Percentiles rank a stretch among this genome's conserved stretches.
Evolutionary conservation across 2,888 invertebrate species (phyloP).

Genomic region (Pecten maximus): DNA sequence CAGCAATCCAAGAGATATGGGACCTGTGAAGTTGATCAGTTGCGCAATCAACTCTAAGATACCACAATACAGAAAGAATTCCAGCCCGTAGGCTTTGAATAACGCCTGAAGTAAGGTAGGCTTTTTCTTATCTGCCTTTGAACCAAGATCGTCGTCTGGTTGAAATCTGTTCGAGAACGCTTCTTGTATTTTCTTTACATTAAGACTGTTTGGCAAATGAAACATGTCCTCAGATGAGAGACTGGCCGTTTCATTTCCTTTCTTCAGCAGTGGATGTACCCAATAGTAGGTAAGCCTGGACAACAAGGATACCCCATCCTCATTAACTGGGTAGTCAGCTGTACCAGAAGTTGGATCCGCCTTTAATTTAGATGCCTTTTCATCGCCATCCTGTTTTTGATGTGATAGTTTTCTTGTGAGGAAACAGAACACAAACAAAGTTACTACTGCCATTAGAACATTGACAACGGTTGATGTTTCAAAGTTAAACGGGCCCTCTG

Average conservation of each 20-base stretch:
- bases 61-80: slow-evolving; percentile 71
- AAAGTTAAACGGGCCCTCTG: not conserved
- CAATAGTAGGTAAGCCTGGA: slow-evolving; percentile 92
- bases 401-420: not conserved
- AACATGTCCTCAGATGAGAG: slow-evolving; percentile 83
- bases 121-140: slow-evolving; percentile 20
- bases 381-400: not conserved
- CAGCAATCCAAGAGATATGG: not conserved
- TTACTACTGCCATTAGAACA: not conserved
- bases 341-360: not conserved
- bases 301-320: slow-evolving; percentile 88
- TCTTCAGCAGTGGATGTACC: slow-evolving; percentile 91
- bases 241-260: slow-evolving; percentile 83
- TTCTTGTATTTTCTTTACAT: slow-evolving; percentile 70
- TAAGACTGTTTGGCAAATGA: slow-evolving; percentile 74
- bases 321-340: slow-evolving; percentile 72
- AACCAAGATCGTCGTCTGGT: not conserved
- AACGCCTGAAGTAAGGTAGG: slow-evolving; percentile 70
- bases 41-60: not conserved
- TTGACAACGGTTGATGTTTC: not conserved
- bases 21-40: slow-evolving; percentile 2
- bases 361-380: not conserved
- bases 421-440: not conserved
- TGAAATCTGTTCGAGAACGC: slow-evolving; percentile 66
- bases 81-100: slow-evolving; percentile 78